Conservation (phyloP, 2,113 vertebrate genomes). For the Onychostruthus taczanowskii region DNA sequence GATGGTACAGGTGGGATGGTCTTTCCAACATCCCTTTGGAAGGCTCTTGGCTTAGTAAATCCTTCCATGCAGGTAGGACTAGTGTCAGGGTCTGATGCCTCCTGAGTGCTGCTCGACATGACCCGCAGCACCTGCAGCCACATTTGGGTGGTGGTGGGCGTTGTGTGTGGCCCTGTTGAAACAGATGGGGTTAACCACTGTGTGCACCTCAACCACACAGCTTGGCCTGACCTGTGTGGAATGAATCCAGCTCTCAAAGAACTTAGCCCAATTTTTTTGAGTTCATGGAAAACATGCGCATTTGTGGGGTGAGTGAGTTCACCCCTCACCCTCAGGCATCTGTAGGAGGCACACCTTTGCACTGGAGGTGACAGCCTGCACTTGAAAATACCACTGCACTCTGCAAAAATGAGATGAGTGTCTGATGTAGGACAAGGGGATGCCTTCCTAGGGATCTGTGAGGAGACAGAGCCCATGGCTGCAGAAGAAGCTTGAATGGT, state of each 20-base stretch:
- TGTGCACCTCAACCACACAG: accelerated
- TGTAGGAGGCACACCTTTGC: neutral
- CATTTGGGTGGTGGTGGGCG: too few relatives aligned
- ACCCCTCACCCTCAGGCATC: neutral
- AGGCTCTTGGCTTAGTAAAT: neutral
- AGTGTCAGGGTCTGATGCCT: neutral
- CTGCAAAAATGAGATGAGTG: neutral
- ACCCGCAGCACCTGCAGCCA: accelerated
- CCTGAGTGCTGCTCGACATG: neutral
- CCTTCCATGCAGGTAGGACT: neutral
- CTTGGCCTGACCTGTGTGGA: neutral
- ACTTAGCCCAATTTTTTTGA: neutral
- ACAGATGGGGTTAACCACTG: neutral
- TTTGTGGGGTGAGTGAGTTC: neutral
- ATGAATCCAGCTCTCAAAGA: neutral
- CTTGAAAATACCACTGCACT: neutral
- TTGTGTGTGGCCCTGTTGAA: neutral
- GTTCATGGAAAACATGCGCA: accelerated
- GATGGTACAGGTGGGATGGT: neutral
- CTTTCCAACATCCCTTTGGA: neutral
- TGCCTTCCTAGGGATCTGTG: neutral
- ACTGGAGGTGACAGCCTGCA: neutral
- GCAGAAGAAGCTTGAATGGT: neutral
- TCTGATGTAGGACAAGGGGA: neutral
- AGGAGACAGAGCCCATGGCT: neutral